Evolutionary conservation across 2,113 vertebrate species (phyloP).

Genomic region (Periophthalmodon schlosseri): DNA sequence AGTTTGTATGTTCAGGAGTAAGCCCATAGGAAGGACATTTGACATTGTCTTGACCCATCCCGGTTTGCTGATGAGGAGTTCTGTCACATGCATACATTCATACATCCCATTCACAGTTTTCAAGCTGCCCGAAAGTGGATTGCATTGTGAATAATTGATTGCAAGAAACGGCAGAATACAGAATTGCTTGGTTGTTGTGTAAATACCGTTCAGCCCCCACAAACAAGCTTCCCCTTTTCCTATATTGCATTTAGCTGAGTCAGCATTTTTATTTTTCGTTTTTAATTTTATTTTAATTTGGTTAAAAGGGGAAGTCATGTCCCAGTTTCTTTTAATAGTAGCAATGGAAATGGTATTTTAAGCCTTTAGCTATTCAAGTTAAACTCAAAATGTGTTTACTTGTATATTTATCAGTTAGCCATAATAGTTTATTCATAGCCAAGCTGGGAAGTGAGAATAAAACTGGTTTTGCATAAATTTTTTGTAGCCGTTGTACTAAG

Average conservation of each 20-base stretch:
- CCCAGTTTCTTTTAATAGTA: neutral
- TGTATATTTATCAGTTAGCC: slow-evolving; percentile 53
- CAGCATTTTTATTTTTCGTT: slow-evolving; percentile 6
- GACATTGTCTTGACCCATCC: slow-evolving; percentile 29
- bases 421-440: slow-evolving; percentile 17
- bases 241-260: slow-evolving; percentile 9
- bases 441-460: slow-evolving; percentile 15
- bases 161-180: slow-evolving; percentile 30
- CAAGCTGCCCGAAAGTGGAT: slow-evolving; percentile 49
- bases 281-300: slow-evolving; percentile 5
- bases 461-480: slow-evolving; percentile 6
- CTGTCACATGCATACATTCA: slow-evolving; percentile 63
- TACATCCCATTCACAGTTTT: slow-evolving; percentile 45
- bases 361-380: slow-evolving; percentile 15
- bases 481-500: neutral
- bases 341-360: neutral
- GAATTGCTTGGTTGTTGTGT: slow-evolving; percentile 42
- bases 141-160: slow-evolving; percentile 67
- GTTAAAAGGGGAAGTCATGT: neutral
- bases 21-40: slow-evolving; percentile 3
- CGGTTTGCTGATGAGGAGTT: slow-evolving; percentile 23
- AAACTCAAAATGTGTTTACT: slow-evolving; percentile 26
- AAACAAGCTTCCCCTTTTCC: neutral
- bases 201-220: slow-evolving; percentile 14
- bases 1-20: neutral